Conservation (phyloP, 2,888 invertebrate genomes). For the Hipparchia semele region DNA sequence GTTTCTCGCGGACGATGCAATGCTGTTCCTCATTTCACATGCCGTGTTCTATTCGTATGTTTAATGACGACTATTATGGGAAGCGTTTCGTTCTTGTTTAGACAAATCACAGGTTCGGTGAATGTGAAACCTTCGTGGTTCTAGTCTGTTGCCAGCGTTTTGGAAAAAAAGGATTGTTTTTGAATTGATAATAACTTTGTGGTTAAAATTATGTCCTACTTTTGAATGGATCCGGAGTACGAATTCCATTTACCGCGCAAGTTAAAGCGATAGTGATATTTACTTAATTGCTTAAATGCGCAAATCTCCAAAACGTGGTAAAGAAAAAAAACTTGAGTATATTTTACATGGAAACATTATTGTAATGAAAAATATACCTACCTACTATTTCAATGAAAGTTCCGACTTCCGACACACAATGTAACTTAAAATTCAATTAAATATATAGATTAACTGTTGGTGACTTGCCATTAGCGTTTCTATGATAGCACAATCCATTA, state of each 20-base stretch:
- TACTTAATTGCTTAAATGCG: no score
- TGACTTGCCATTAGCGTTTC: conserved; percentile 7
- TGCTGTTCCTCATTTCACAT: conserved; percentile 13
- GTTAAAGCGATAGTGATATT: no score
- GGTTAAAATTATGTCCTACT: no score
- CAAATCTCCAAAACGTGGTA: no score
- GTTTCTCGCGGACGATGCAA: conserved; percentile 52
- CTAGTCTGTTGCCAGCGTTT: neutral
- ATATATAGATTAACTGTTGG: neutral
- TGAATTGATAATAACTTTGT: neutral
- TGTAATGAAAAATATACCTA: neutral
- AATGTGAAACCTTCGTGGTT: neutral
- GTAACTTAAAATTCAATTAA: neutral
- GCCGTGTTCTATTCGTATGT: neutral
- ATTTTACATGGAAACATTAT: no score
- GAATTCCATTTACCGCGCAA: no score
- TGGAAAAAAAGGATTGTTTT: neutral
- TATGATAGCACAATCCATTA: neutral
- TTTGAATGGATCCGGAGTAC: no score
- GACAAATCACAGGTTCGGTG: neutral
- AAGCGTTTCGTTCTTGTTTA: neutral
- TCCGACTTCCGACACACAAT: neutral
- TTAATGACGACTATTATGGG: neutral
- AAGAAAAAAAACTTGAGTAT: no score
- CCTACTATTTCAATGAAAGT: neutral